Evolutionary conservation across 2,113 vertebrate genomes (phyloP).

Genomic region (Mustelus asterias): DNA sequence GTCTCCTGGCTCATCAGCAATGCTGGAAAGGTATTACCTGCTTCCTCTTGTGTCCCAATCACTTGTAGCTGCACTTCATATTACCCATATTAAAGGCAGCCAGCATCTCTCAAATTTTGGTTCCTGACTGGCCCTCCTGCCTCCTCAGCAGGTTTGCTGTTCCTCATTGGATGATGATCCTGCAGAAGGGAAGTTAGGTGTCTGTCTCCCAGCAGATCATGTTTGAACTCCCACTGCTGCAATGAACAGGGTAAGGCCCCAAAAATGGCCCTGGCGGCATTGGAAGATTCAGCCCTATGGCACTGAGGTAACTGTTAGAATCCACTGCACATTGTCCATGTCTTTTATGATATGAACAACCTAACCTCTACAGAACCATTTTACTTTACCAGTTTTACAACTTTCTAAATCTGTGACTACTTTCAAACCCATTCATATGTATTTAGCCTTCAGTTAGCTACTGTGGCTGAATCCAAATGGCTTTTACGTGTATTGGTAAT

Average conservation of each 20-base stretch:
- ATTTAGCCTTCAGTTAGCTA: neutral
- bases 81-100: neutral
- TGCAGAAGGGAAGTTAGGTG: neutral
- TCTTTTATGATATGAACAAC: neutral
- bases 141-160: neutral
- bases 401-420: neutral
- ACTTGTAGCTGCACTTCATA: neutral
- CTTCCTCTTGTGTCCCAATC: neutral
- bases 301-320: neutral
- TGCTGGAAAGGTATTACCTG: neutral
- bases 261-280: neutral
- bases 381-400: neutral
- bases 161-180: neutral
- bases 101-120: neutral
- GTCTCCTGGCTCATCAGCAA: neutral
- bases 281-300: neutral
- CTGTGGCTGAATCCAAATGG: neutral
- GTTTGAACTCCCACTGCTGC: neutral
- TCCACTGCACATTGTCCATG: neutral
- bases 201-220: neutral
- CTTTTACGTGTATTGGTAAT: neutral
- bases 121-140: neutral
- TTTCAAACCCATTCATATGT: neutral
- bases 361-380: neutral
- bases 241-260: neutral